phyloP scores from a whole-genome alignment of 2,797 vertebrate species.

The Myotis findleyi region DNA sequence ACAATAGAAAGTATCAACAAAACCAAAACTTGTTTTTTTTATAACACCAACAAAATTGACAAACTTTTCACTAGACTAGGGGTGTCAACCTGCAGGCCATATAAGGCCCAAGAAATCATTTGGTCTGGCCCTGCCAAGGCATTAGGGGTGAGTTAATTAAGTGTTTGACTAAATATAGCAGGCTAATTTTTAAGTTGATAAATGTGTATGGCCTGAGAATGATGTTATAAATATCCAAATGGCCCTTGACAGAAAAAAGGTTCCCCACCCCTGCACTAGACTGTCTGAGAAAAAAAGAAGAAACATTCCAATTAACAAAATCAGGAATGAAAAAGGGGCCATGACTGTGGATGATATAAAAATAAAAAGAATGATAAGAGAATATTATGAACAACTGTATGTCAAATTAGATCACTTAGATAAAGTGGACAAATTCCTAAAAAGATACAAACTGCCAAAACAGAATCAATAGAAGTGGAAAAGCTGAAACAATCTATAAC shows the following conservation, averaged over 20 bases:
- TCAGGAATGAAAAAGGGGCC: neutral
- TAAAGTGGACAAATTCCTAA: neutral
- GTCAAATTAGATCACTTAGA: neutral
- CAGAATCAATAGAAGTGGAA: conserved; percentile 11
- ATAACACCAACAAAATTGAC: neutral
- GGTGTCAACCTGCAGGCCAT: too few species aligned
- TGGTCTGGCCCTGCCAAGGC: too few species aligned
- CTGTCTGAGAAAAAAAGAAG: neutral
- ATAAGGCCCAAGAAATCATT: too few species aligned
- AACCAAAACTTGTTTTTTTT: conserved; percentile 33
- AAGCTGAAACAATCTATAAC: neutral
- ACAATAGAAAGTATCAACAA: neutral
- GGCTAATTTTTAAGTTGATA: too few species aligned
- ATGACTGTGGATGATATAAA: neutral
- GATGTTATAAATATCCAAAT: too few species aligned
- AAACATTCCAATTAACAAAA: neutral
- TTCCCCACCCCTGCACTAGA: neutral
- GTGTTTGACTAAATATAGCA: too few species aligned
- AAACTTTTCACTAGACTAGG: neutral
- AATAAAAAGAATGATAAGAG: neutral
- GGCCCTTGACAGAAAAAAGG: too few species aligned
- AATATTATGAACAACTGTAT: neutral
- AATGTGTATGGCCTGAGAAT: too few species aligned
- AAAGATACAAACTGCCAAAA: neutral
- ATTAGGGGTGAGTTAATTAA: too few species aligned